Evolutionary conservation across 2,797 vertebrate genomes (phyloP).

Genomic region (Vipera ursinii): DNA sequence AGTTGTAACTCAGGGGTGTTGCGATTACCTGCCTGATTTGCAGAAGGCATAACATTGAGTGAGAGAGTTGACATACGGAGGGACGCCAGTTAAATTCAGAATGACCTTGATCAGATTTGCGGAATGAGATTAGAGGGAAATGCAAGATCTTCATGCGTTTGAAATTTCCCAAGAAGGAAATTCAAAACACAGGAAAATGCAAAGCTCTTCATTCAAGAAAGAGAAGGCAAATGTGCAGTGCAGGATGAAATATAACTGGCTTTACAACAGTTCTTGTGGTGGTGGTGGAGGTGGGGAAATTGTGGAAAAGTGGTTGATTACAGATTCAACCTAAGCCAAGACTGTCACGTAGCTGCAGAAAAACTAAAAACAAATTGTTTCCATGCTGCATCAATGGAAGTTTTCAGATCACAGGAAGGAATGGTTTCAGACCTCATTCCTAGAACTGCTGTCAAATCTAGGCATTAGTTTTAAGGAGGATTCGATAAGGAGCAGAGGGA

Average conservation of each 20-base stretch:
- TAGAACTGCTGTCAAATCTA: not conserved
- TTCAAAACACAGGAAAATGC: not conserved
- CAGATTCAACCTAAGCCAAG: not conserved
- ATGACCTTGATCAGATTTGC: too few species aligned
- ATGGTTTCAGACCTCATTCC: too few species aligned
- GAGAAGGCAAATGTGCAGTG: not conserved
- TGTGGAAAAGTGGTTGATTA: not conserved
- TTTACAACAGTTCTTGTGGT: not conserved
- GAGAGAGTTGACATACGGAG: not conserved
- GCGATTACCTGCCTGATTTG: not conserved
- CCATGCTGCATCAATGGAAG: too few species aligned
- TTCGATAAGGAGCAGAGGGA: not conserved
- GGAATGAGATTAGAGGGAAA: not conserved
- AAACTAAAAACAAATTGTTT: too few species aligned
- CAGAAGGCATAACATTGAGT: not conserved
- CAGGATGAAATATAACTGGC: not conserved
- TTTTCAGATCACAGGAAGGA: too few species aligned
- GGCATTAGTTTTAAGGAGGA: not conserved
- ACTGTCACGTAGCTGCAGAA: not conserved
- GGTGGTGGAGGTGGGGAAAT: too few species aligned
- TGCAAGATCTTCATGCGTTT: not conserved
- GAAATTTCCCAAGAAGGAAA: not conserved
- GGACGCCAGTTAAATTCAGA: too few species aligned
- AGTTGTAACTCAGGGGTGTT: not conserved
- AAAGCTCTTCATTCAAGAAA: not conserved